phyloP scores from a whole-genome alignment of 2,113 vertebrate genomes.

The Hymenochirus boettgeri region DNA sequence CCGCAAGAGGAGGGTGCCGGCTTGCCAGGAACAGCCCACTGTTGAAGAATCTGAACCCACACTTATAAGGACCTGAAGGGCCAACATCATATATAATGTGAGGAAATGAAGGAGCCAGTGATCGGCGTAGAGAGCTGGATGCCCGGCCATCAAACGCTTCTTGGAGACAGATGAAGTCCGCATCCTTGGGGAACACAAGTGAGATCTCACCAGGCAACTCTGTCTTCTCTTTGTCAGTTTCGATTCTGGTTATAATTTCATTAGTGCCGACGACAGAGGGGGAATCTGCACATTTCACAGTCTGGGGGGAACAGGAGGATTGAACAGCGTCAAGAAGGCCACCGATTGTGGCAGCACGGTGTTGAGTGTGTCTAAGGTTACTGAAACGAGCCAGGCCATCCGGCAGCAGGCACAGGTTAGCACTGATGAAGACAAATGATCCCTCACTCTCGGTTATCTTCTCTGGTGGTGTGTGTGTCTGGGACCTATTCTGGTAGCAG shows the following conservation, averaged over 20 bases:
- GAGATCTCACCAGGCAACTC: conserved; percentile 57
- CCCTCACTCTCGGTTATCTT: conserved; percentile 45
- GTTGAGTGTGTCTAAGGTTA: conserved; percentile 66
- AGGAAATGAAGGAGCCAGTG: conserved; percentile 58
- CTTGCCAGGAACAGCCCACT: conserved; percentile 80
- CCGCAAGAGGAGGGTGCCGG: conserved; percentile 68
- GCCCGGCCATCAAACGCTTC: conserved; percentile 78
- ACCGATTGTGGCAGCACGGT: background rate
- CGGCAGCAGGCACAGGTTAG: conserved; percentile 77
- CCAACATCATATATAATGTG: conserved; percentile 74
- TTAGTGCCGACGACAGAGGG: conserved; percentile 10
- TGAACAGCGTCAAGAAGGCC: background rate
- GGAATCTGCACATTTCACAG: background rate
- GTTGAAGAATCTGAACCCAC: conserved; percentile 73
- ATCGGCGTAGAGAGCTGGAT: conserved; percentile 48
- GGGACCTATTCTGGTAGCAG: conserved; percentile 53
- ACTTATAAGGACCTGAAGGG: conserved; percentile 57
- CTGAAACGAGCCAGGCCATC: conserved; percentile 77
- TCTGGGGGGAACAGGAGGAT: fast-evolving
- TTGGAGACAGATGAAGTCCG: conserved; percentile 77
- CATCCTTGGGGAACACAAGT: conserved; percentile 53
- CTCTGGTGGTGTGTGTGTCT: conserved; percentile 24
- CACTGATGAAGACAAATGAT: conserved; percentile 65
- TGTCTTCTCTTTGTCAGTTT: conserved; percentile 12
- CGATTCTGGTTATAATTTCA: background rate